Percentiles rank a stretch among this genome's conserved stretches.
phyloP scores from a whole-genome alignment of 2,113 vertebrate species.

The Zapornia atra region DNA sequence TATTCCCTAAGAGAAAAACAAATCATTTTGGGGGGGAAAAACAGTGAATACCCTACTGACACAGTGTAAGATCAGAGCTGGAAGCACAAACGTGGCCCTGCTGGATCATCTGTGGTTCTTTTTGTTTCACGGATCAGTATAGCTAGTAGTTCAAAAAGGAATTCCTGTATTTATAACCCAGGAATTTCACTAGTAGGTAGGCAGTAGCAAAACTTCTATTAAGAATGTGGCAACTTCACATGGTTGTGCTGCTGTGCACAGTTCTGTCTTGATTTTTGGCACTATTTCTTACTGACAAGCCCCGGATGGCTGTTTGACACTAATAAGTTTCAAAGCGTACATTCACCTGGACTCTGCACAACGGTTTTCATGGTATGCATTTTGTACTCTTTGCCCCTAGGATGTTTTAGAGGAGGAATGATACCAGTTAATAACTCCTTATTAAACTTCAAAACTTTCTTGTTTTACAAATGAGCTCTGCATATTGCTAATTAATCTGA shows the following conservation, averaged over 20 bases:
- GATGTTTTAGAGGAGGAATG: not conserved
- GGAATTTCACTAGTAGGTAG: not conserved
- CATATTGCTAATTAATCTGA: not conserved
- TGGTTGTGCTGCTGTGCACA: not conserved
- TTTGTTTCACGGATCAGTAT: not conserved
- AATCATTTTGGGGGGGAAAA: fast-evolving
- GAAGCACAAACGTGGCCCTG: not conserved
- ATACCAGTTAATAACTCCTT: not conserved
- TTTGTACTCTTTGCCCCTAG: not conserved
- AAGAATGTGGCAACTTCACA: not conserved
- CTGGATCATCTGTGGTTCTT: not conserved
- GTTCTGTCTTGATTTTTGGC: not conserved
- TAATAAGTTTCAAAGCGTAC: not conserved
- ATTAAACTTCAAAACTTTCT: not conserved
- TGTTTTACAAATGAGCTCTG: not conserved
- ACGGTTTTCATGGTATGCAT: not conserved
- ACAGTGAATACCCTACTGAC: not conserved
- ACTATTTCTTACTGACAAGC: not conserved
- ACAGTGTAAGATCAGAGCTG: not conserved
- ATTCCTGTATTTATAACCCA: not conserved
- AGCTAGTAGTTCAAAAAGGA: not conserved
- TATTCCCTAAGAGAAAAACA: not conserved
- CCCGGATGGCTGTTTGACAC: not conserved
- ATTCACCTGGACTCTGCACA: not conserved
- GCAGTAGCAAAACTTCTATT: not conserved